These are phyloP conservation scores for Pempheris klunzingeri DNA, from an alignment of 2,797 vertebrate genomes.

Conservation along the genomic window DNA sequence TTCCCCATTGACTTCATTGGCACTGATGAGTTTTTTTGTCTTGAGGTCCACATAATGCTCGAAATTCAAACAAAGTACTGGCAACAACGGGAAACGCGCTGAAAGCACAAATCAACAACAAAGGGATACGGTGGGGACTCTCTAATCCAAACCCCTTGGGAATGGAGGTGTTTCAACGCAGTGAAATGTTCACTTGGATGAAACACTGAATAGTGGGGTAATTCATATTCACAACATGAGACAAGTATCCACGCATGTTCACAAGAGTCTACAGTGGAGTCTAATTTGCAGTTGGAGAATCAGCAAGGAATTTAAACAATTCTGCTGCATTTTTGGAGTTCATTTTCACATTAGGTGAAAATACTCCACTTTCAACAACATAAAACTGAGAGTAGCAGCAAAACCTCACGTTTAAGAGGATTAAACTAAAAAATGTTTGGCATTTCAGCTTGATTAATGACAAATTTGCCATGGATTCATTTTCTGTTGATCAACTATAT, in stretches of 20 bases:
- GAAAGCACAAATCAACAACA: constrained; percentile 71
- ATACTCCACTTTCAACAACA: not conserved
- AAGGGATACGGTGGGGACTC: constrained; percentile 68
- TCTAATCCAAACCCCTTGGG: constrained; percentile 68
- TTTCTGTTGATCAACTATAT: not conserved
- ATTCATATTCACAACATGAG: constrained; percentile 75
- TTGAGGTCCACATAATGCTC: constrained; percentile 45
- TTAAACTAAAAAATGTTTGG: not conserved
- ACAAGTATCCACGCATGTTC: constrained; percentile 54
- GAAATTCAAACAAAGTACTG: constrained; percentile 64
- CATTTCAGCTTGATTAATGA: not conserved
- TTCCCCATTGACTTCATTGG: constrained; percentile 34
- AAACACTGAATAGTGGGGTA: constrained; percentile 54
- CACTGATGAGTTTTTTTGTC: constrained; percentile 35
- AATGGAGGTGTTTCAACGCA: constrained; percentile 67
- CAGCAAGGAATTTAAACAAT: constrained; percentile 31
- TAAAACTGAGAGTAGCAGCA: not conserved
- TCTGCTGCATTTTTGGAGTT: constrained; percentile 28
- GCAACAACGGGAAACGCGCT: constrained; percentile 57
- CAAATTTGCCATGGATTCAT: not conserved
- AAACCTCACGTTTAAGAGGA: not conserved
- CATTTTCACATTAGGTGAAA: constrained; percentile 11
- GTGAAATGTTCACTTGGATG: constrained; percentile 63
- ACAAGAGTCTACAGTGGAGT: constrained; percentile 43
- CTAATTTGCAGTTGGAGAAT: constrained; percentile 44